Base-by-base conservation (phyloP, 2,888 invertebrate species). In the Ectemnius lituratus region DNA sequence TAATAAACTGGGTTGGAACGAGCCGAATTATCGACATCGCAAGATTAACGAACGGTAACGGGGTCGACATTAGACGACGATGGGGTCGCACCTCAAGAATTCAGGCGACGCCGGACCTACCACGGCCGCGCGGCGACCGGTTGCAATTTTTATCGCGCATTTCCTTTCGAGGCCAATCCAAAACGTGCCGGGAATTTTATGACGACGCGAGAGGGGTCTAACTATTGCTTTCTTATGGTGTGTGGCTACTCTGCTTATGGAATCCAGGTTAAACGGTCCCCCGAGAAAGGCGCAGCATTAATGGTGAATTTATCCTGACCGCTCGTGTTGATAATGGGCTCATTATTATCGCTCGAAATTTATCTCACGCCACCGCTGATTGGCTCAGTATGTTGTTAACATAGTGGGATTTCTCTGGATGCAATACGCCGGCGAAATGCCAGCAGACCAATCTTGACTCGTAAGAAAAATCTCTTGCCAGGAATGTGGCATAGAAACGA, bases 211-310 rank as follows among this genome's bases (percentile, higher is more conserved):
- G 60, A 64, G 74, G 65, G 56, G 47, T 14, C 14, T 57, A 23
- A 57, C 47, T 11, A 46, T 65, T 52, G 65, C 52, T 79, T 66
- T 67, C 60, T 16, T 45, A 45, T 59, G 60, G 57, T 63, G 56
- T 62, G 61, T 37, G 37, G 37, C 37, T 37, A 37, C 49, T 57
- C 68, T 62, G 49, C 58, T 62, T 49, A 4, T 0, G 57, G 73
- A 72, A 81, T 81, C 73, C 78, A 52, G 80, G 80, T 81, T 78
- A 81, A 81, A 81, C 66, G 80, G 67, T 70, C 70, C 63, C 20
- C 59, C 70, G 67, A 69, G 70, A 73, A 69, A 69, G 75, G 78
- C 66, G 73, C 49, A 52, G 52, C 57, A 67, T 70, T 75, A 73
- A 62, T 62, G 65, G 58, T 61, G 62, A 74, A 79, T 76, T 74